Evolutionary conservation across 2,888 invertebrate genomes (phyloP).

Genomic region (Macrophya alboannulata): DNA sequence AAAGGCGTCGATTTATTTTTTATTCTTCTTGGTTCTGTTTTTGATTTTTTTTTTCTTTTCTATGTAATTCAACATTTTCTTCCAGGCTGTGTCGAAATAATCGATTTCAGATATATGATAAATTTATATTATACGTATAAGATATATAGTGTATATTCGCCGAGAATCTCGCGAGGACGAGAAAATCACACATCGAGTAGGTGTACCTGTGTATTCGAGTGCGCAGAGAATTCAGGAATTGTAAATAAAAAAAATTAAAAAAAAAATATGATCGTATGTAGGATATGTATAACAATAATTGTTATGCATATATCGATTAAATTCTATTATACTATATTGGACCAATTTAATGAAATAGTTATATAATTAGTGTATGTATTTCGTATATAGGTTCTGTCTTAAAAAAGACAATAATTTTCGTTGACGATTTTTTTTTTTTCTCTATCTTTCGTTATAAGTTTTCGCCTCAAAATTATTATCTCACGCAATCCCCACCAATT

Average conservation of each 20-base stretch:
- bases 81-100: not conserved
- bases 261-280: constrained; percentile 18
- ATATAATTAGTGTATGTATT: constrained; percentile 44
- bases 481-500: not conserved
- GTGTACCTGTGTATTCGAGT: too few species aligned
- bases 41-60: too few species aligned
- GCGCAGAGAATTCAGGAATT: constrained; percentile 43
- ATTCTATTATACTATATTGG: constrained; percentile 59
- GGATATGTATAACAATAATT: not conserved
- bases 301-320: constrained; percentile 49
- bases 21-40: too few species aligned
- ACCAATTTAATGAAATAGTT: constrained; percentile 66
- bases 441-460: not conserved
- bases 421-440: constrained; percentile 60
- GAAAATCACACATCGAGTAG: not conserved
- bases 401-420: constrained; percentile 70
- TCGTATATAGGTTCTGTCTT: constrained; percentile 61
- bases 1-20: not conserved
- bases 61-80: not conserved
- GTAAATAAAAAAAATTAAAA: constrained; percentile 41
- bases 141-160: too few species aligned
- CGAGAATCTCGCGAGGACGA: not conserved
- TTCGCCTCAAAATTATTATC: not conserved
- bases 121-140: too few species aligned
- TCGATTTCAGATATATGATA: not conserved